A percentile compares a stretch with the other conserved stretches of the same genome.
These are phyloP conservation scores for Noctuana brunneofusca DNA, from an alignment of 2,888 invertebrate genomes.

Conservation along the genomic window DNA sequence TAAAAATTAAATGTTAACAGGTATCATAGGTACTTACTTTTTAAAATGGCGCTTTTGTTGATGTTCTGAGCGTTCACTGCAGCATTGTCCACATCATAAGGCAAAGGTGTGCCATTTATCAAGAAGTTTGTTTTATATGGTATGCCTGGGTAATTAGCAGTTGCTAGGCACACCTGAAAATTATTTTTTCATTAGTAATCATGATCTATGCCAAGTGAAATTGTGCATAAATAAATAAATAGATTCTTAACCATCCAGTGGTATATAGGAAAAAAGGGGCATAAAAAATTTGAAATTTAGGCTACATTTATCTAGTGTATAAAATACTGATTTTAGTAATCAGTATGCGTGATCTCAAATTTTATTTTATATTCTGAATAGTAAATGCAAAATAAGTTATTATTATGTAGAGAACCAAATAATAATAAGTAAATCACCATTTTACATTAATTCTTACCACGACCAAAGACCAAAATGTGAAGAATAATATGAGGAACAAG, in stretches of 20 bases:
- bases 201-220: neutral
- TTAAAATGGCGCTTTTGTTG: conserved; percentile 56
- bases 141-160: conserved; percentile 88
- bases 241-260: neutral
- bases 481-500: conserved; percentile 88
- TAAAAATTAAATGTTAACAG: conserved; percentile 34
- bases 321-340: neutral
- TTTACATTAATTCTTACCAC: conserved; percentile 82
- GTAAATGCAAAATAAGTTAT: too few relatives aligned
- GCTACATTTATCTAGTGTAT: neutral
- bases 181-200: neutral
- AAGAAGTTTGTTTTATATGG: conserved; percentile 74
- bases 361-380: too few relatives aligned
- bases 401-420: too few relatives aligned
- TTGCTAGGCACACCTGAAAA: conserved; percentile 87
- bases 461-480: conserved; percentile 93
- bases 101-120: conserved; percentile 59
- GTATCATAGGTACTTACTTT: conserved; percentile 54
- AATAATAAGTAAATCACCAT: neutral
- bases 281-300: neutral
- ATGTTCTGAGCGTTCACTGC: conserved; percentile 57
- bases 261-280: too few relatives aligned
- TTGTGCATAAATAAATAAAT: neutral
- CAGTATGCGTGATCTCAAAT: too few relatives aligned
- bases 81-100: conserved; percentile 54